A percentile compares a stretch with the other conserved stretches of the same genome.
Evolutionary conservation across 2,113 vertebrate species (phyloP).

Genomic region (Pristiophorus japonicus): DNA sequence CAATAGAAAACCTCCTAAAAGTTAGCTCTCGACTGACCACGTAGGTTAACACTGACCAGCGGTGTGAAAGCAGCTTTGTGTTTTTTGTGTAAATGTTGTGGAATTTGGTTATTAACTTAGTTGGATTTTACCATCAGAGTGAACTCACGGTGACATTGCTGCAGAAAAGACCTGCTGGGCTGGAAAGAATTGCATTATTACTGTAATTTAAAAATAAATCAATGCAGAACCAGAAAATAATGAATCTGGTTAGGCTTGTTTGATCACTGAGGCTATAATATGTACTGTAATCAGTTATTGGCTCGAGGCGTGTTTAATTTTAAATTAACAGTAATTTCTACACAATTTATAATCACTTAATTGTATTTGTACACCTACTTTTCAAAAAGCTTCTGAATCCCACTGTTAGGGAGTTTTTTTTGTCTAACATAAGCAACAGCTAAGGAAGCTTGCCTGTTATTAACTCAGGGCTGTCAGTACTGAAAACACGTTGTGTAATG

Average conservation of each 20-base stretch:
- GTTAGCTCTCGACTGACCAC: neutral
- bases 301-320: neutral
- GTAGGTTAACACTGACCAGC: neutral
- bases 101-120: neutral
- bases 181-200: slow-evolving; percentile 14
- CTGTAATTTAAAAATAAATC: slow-evolving; percentile 4
- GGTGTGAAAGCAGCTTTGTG: neutral
- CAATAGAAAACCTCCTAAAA: neutral
- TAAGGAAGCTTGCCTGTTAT: neutral
- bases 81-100: too few species aligned
- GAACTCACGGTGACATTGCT: neutral
- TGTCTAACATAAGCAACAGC: neutral
- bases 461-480: neutral
- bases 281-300: neutral
- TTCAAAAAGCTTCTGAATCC: neutral
- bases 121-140: neutral
- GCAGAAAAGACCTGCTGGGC: neutral
- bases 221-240: neutral
- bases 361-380: neutral
- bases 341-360: neutral
- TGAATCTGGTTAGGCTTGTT: neutral
- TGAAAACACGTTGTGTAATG: neutral
- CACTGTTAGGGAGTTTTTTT: neutral
- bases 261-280: neutral
- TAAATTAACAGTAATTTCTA: neutral